A percentile compares a stretch with the other conserved stretches of the same genome.
Evolutionary conservation across 2,888 invertebrate genomes (phyloP).

Genomic region (Sinohyriopsis cumingii): DNA sequence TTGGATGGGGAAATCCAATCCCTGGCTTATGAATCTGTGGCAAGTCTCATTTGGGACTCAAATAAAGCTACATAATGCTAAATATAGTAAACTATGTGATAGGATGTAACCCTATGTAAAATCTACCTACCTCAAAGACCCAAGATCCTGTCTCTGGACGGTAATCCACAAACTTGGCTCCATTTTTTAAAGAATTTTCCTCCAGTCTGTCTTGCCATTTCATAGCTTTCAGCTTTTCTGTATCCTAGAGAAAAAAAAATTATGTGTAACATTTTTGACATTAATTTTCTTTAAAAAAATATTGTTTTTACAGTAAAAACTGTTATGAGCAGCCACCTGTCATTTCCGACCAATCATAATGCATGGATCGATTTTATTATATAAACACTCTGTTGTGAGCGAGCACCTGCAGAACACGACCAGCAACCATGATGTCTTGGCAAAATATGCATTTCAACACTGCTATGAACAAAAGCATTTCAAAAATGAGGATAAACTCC

Average conservation of each 20-base stretch:
- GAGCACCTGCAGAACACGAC: no score
- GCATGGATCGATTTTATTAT: no score
- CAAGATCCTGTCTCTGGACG: slow-evolving; percentile 96
- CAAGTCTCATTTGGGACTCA: not conserved
- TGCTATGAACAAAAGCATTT: no score
- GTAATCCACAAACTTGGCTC: slow-evolving; percentile 94
- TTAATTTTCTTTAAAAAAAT: no score
- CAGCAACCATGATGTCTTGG: no score
- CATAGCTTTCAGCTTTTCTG: slow-evolving; percentile 83
- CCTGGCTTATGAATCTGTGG: not conserved
- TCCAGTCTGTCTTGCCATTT: slow-evolving; percentile 90
- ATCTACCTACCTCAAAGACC: slow-evolving; percentile 87
- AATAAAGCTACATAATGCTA: not conserved
- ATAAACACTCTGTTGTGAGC: no score
- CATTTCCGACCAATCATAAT: no score
- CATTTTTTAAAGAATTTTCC: slow-evolving; percentile 87
- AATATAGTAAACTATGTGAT: not conserved
- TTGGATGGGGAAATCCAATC: no score
- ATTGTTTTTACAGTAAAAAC: no score
- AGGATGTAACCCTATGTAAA: not conserved
- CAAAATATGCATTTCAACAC: no score
- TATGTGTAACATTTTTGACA: not conserved
- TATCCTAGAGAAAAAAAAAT: slow-evolving; percentile 72
- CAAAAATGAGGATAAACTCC: no score
- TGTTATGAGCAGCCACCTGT: no score